Evolutionary conservation across 1,140 invertebrate species (phyloP), one percentile per base, ranked within the genome.

Genomic region (Nymphalis io): DNA sequence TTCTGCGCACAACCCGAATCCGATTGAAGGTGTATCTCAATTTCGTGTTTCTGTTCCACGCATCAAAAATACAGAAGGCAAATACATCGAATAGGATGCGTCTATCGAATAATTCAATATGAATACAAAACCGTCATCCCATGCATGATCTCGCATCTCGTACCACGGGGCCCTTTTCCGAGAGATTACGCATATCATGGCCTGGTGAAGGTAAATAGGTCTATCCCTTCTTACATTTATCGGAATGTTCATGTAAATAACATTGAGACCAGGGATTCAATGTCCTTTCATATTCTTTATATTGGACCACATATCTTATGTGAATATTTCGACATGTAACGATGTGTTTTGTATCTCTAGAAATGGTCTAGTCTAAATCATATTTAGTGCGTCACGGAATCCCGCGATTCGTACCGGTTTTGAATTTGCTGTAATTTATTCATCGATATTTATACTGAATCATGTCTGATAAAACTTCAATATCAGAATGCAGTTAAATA

Each of bases 201-300:
- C 70, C 74, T 68, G 67, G 65, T 60, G 76, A 63, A 78, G 78
- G 82, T 82, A 87, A 80, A 84, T 80, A 83, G 75, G 66, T 63
- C 60, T 68, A 72, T 77, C 80, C 77, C 75, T 76, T 74, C 76
- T 75, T 76, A 81, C 74, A 74, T 80, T 79, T 84, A 82, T 81
- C 68, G 71, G 74, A 81, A 82, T 76, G 78, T 68, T 80, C 80
- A 83, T 87, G 83, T 88, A 85, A 88, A 88, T 86, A 88, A 83
- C 79, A 76, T 79, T 72, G 76, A 75, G 71, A 77, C 69, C 68
- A 66, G 23, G 72, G 65, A 72, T 79, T 65, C 72, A 46, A 67
- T 80, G 75, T 71, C 66, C 76, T 81, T 83, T 80, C 72, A 76
- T 79, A 68, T 68, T 59, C 39, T 63, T 23, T 18, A 61, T 38